These are phyloP conservation scores for Agraylea sexmaculata DNA, from an alignment of 1,140 invertebrate genomes.

Conservation along the genomic window DNA sequence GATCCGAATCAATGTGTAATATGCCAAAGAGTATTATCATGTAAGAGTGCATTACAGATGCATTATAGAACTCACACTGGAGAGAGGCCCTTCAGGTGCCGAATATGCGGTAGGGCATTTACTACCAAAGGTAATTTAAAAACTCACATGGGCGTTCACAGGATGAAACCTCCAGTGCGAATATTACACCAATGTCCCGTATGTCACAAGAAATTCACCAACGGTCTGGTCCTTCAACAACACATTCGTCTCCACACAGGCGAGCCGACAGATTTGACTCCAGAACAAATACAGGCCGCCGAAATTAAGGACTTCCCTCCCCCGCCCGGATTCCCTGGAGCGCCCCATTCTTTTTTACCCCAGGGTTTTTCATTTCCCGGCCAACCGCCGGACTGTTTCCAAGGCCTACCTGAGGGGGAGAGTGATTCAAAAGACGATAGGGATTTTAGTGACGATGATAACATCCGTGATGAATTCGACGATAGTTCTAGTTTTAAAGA, in stretches of 20 bases:
- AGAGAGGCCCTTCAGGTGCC: constrained; percentile 91
- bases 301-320: constrained; percentile 68
- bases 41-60: constrained; percentile 98
- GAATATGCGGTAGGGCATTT: constrained; percentile 93
- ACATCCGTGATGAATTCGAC: constrained; percentile 46
- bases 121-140: constrained; percentile 98
- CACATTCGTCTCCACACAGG: constrained; percentile 89
- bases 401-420: constrained; percentile 47
- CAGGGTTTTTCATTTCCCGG: constrained; percentile 48
- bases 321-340: constrained; percentile 31
- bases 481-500: constrained; percentile 35
- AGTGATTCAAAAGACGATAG: constrained; percentile 49
- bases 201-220: constrained; percentile 96
- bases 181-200: constrained; percentile 95
- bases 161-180: constrained; percentile 81
- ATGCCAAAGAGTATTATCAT: constrained; percentile 91
- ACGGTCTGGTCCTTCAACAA: constrained; percentile 86
- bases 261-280: constrained; percentile 74
- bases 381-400: constrained; percentile 44
- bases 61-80: constrained; percentile 95
- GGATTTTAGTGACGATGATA: constrained; percentile 51
- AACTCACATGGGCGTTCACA: constrained; percentile 98
- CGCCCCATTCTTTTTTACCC: constrained; percentile 42
- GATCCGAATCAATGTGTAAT: constrained; percentile 97
- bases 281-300: constrained; percentile 75